A percentile compares a stretch with the other conserved stretches of the same genome.
Evolutionary conservation across 1,140 invertebrate genomes (phyloP).

Genomic region (Drosophila funebris): DNA sequence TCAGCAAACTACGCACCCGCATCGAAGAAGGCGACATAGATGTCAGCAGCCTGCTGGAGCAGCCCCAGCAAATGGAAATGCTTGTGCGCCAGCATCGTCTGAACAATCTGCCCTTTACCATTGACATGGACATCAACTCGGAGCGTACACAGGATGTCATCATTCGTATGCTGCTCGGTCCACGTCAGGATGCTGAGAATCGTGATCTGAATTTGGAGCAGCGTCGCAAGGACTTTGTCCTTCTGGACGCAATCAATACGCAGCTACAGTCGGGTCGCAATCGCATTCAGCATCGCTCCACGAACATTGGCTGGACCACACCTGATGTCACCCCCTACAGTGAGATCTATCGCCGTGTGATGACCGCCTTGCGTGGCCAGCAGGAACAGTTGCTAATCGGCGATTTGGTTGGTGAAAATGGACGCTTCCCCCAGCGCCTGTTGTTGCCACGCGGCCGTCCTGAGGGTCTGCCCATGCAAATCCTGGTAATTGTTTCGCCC

Average conservation of each 20-base stretch:
- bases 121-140: slow-evolving; percentile 85
- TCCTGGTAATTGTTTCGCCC: slow-evolving; percentile 85
- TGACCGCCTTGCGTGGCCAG: slow-evolving; percentile 83
- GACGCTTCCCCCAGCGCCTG: slow-evolving; percentile 86
- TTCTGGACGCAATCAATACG: slow-evolving; percentile 88
- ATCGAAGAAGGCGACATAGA: slow-evolving; percentile 64
- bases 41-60: slow-evolving; percentile 81
- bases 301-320: slow-evolving; percentile 86
- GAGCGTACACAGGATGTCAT: slow-evolving; percentile 84
- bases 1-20: slow-evolving; percentile 83
- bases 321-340: slow-evolving; percentile 86
- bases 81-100: slow-evolving; percentile 84
- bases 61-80: slow-evolving; percentile 30
- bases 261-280: slow-evolving; percentile 87
- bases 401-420: slow-evolving; percentile 84
- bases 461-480: slow-evolving; percentile 86
- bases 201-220: slow-evolving; percentile 85
- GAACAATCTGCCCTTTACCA: slow-evolving; percentile 87
- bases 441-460: slow-evolving; percentile 86
- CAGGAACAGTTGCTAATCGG: slow-evolving; percentile 67
- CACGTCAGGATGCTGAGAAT: slow-evolving; percentile 85
- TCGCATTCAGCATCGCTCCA: slow-evolving; percentile 87
- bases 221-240: slow-evolving; percentile 87
- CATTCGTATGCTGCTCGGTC: slow-evolving; percentile 86
- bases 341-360: slow-evolving; percentile 86